A percentile compares a stretch with the other conserved stretches of the same genome.
These are phyloP conservation scores for Empis livida DNA, from an alignment of 2,888 invertebrate genomes.

Conservation along the genomic window DNA sequence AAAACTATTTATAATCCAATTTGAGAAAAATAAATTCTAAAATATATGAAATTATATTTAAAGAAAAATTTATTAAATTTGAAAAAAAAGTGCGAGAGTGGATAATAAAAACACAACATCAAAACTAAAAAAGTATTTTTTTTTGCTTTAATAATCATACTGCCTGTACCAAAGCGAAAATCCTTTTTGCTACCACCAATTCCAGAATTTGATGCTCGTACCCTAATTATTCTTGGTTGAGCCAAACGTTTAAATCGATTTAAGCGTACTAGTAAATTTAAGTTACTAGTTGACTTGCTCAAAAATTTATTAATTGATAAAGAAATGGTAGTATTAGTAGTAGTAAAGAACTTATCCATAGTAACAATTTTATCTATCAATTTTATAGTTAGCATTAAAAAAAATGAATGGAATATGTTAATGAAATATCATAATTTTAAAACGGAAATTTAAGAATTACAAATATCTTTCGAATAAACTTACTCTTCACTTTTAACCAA, in stretches of 20 bases:
- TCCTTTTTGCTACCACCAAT: conserved; percentile 30
- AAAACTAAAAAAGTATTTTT: too few species aligned
- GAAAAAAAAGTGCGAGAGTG: too few species aligned
- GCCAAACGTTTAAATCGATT: conserved; percentile 40
- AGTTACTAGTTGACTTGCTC: conserved; percentile 5
- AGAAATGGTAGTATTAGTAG: conserved; percentile 9
- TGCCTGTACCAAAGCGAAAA: conserved; percentile 42
- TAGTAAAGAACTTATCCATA: not conserved
- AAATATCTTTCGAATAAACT: conserved; percentile 36
- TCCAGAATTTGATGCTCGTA: conserved; percentile 37
- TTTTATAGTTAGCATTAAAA: too few species aligned
- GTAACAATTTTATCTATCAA: not conserved
- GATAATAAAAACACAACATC: too few species aligned
- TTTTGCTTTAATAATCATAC: too few species aligned
- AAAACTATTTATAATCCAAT: too few species aligned
- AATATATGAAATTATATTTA: too few species aligned
- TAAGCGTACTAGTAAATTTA: conserved; percentile 10
- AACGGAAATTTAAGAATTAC: too few species aligned
- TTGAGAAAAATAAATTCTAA: too few species aligned
- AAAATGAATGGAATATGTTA: too few species aligned
- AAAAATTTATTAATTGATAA: conserved; percentile 14
- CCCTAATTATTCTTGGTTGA: conserved; percentile 43
- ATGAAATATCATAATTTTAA: too few species aligned
- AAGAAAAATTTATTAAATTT: too few species aligned
- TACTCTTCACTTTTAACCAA: conserved; percentile 92